Evolutionary conservation across 2,113 vertebrate genomes (phyloP).

Genomic region (Ceyx cyanopectus): DNA sequence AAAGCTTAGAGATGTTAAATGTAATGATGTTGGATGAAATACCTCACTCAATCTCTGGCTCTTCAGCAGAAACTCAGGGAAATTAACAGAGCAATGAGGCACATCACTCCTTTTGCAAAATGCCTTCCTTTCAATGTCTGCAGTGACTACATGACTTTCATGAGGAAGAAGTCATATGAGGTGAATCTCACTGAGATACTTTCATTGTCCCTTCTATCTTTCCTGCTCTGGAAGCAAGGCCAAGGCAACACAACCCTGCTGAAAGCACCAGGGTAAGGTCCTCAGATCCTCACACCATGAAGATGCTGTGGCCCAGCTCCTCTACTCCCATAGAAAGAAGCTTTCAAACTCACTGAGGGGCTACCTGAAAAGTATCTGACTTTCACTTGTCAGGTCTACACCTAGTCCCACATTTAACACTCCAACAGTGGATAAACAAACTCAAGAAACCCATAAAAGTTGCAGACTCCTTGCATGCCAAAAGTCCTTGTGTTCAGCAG

Average conservation of each 20-base stretch:
- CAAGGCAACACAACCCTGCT: not conserved
- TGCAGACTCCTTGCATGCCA: not conserved
- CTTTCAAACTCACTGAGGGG: not conserved
- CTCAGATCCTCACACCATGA: not conserved
- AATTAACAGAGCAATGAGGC: not conserved
- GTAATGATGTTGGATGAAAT: not conserved
- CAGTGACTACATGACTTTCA: not conserved
- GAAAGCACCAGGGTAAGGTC: not conserved
- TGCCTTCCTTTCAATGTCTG: not conserved
- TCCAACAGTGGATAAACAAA: not conserved
- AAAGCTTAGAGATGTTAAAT: slow-evolving; percentile 8
- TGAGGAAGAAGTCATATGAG: not conserved
- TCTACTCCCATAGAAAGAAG: not conserved
- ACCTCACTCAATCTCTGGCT: not conserved
- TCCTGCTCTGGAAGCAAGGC: not conserved
- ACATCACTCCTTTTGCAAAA: not conserved
- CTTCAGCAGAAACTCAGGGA: not conserved
- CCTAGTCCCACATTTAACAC: not conserved
- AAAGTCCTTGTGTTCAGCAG: not conserved
- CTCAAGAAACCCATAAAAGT: not conserved
- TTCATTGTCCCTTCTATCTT: not conserved
- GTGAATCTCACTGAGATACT: not conserved
- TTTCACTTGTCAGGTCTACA: not conserved
- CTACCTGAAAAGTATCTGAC: not conserved
- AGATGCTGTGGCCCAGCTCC: fast-evolving